Evolutionary conservation across 2,888 invertebrate genomes (phyloP).

Genomic region (Coenonympha glycerion): DNA sequence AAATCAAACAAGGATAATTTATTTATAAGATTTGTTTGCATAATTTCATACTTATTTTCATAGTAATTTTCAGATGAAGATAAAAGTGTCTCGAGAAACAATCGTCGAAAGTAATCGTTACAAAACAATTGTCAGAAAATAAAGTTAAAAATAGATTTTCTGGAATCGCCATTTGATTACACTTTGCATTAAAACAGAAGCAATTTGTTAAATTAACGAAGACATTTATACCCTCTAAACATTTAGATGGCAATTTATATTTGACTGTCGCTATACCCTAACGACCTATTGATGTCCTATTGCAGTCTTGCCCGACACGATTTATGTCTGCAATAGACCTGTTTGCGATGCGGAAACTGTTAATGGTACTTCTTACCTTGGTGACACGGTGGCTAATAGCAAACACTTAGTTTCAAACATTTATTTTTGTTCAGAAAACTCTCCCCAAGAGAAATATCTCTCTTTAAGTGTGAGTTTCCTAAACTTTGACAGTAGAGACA

Average conservation of each 20-base stretch:
- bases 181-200: background rate
- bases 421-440: too few species aligned
- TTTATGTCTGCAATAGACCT: slow-evolving; percentile 22
- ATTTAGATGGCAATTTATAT: slow-evolving; percentile 24
- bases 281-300: slow-evolving; percentile 25
- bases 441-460: too few species aligned
- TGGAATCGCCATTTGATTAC: too few species aligned
- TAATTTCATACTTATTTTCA: too few species aligned
- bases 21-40: too few species aligned
- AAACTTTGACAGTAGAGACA: too few species aligned
- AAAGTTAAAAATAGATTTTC: too few species aligned
- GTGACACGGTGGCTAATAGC: background rate
- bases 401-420: background rate
- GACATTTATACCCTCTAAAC: slow-evolving; percentile 3
- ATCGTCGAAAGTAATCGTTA: too few species aligned
- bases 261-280: slow-evolving; percentile 22
- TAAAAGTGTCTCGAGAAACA: too few species aligned
- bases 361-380: slow-evolving; percentile 5
- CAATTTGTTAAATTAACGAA: slow-evolving; percentile 9
- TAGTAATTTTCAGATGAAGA: too few species aligned
- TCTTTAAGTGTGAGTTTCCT: too few species aligned
- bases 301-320: slow-evolving; percentile 17
- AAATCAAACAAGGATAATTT: too few species aligned
- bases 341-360: slow-evolving; percentile 8
- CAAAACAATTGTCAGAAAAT: background rate